These are phyloP conservation scores for Zaprionus bogoriensis DNA, from an alignment of 2,888 invertebrate genomes.

Conservation along the genomic window DNA sequence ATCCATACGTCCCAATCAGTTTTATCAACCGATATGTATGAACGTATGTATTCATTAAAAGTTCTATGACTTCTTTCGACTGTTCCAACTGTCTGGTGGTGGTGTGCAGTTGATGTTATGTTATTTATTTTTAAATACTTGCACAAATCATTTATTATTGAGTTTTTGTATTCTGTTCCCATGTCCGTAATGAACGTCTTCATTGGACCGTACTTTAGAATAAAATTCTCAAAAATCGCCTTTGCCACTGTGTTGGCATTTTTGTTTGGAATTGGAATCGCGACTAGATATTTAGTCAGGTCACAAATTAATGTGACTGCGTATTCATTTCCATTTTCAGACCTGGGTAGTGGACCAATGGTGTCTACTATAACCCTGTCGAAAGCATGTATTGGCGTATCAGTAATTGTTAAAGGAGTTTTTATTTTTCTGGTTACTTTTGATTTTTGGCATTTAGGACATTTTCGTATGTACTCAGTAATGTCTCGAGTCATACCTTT, in stretches of 20 bases:
- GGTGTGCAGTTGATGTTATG: conserved; percentile 1
- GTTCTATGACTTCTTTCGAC: conserved; percentile 8
- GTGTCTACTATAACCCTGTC: conserved; percentile 4
- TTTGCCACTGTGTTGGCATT: conserved; percentile 1
- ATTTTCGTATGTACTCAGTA: no score
- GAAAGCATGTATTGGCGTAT: neutral
- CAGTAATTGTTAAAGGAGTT: neutral
- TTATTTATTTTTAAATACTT: conserved; percentile 6
- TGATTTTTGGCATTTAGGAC: no score
- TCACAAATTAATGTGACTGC: conserved; percentile 1
- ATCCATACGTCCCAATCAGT: conserved; percentile 9
- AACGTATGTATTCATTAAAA: conserved; percentile 7
- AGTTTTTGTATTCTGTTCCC: conserved; percentile 10
- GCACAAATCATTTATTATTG: neutral
- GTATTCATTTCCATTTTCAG: conserved; percentile 4
- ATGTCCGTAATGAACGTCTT: conserved; percentile 6
- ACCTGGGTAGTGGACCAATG: conserved; percentile 1
- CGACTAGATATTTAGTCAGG: neutral
- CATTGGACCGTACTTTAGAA: conserved; percentile 7
- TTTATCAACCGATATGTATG: conserved; percentile 7
- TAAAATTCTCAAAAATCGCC: conserved; percentile 7
- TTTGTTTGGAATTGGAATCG: conserved; percentile 1
- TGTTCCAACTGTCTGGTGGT: conserved; percentile 9
- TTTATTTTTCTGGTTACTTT: neutral
- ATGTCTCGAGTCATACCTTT: no score